Percentiles rank a stretch among this genome's conserved stretches.
phyloP scores from a whole-genome alignment of 2,113 vertebrate species.

The Illadopsis cleaveri region DNA sequence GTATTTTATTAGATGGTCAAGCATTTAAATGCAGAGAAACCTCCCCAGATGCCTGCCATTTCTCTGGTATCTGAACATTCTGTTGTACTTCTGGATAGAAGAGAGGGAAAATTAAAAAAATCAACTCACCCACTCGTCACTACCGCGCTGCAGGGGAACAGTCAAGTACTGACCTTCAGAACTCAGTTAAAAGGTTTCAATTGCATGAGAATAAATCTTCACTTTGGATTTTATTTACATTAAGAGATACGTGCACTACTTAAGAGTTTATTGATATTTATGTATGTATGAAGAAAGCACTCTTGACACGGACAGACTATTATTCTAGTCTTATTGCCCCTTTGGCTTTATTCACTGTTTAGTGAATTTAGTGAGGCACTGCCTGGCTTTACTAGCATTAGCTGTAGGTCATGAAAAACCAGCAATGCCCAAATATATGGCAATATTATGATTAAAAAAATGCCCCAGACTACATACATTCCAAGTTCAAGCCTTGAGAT shows the following conservation, averaged over 20 bases:
- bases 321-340: neutral
- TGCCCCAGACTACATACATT: neutral
- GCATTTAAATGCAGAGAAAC: neutral
- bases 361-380: neutral
- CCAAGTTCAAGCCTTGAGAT: neutral
- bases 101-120: neutral
- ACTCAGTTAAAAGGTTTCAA: neutral
- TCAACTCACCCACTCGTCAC: neutral
- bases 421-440: neutral
- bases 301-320: neutral
- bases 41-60: neutral
- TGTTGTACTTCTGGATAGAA: neutral
- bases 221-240: neutral
- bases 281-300: neutral
- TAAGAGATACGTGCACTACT: neutral
- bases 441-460: neutral
- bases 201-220: neutral
- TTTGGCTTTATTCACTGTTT: neutral
- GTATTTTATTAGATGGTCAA: neutral
- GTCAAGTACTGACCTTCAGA: neutral
- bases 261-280: neutral
- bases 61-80: neutral
- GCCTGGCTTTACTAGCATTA: neutral
- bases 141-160: neutral
- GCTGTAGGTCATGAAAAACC: neutral